phyloP scores from a whole-genome alignment of 2,113 vertebrate genomes.

The Percopsis transmontana region DNA sequence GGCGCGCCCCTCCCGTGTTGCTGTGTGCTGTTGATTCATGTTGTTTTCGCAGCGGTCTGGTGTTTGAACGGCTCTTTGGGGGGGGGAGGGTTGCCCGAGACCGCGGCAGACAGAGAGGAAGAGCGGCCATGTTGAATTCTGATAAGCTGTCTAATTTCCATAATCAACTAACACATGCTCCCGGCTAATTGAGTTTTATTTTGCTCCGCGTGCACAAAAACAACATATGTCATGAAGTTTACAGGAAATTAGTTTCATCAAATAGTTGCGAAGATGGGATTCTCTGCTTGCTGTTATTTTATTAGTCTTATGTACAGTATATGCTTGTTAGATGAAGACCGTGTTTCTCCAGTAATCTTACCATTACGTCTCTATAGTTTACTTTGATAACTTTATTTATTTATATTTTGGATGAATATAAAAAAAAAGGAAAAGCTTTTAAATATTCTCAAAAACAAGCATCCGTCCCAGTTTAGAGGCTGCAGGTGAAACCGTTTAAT shows the following conservation, averaged over 20 bases:
- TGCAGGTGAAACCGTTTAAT: constrained; percentile 45
- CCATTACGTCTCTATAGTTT: constrained; percentile 20
- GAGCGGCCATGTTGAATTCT: constrained; percentile 37
- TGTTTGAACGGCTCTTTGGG: constrained; percentile 29
- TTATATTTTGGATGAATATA: constrained; percentile 28
- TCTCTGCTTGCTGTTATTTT: too few relatives aligned
- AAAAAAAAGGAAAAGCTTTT: constrained; percentile 37
- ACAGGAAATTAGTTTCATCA: constrained; percentile 20
- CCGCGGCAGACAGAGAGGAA: constrained; percentile 19
- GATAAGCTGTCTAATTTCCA: constrained; percentile 49
- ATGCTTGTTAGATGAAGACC: neutral
- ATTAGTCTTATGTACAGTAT: too few relatives aligned
- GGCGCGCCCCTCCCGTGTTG: too few relatives aligned
- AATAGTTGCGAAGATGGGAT: constrained; percentile 13
- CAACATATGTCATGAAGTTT: neutral
- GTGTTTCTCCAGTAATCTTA: neutral
- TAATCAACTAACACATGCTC: constrained; percentile 54
- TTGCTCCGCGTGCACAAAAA: constrained; percentile 23
- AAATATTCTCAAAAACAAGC: constrained; percentile 42
- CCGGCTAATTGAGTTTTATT: constrained; percentile 53
- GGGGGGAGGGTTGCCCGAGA: constrained; percentile 36
- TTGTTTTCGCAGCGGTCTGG: constrained; percentile 46
- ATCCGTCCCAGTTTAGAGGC: constrained; percentile 51
- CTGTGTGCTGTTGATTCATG: constrained; percentile 47
- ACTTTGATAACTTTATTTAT: constrained; percentile 43